A percentile compares a stretch with the other conserved stretches of the same genome.
Conservation (phyloP, 2,888 invertebrate genomes). For the Drosophila fungiperda region DNA sequence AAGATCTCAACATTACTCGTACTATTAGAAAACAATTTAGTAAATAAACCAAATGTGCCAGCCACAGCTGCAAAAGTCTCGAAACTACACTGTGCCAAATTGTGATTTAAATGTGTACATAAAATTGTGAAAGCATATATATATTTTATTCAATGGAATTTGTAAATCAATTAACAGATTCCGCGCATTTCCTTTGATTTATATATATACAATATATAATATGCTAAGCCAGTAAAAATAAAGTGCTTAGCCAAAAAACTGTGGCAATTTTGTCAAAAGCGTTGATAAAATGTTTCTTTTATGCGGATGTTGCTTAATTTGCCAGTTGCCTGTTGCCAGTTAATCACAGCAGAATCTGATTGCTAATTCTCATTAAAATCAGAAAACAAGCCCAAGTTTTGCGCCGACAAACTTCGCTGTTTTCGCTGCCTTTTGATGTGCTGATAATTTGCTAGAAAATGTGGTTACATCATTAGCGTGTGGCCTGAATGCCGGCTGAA, state of each 20-base stretch:
- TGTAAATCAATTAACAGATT: background rate
- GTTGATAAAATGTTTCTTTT: constrained; percentile 24
- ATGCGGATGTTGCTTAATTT: constrained; percentile 7
- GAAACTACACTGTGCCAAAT: constrained; percentile 18
- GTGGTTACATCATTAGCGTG: constrained; percentile 81
- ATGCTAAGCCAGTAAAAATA: background rate
- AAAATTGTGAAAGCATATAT: background rate
- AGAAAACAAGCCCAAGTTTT: constrained; percentile 29
- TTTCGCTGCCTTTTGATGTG: constrained; percentile 61
- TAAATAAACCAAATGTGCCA: constrained; percentile 59
- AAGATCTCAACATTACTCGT: constrained; percentile 24
- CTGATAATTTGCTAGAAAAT: constrained; percentile 79
- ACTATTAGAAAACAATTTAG: constrained; percentile 70
- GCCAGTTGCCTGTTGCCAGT: background rate
- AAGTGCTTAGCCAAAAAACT: constrained; percentile 10
- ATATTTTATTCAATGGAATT: background rate
- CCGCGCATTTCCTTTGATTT: background rate
- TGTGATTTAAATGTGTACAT: background rate
- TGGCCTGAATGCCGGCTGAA: constrained; percentile 21
- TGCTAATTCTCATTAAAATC: constrained; percentile 78
- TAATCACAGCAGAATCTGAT: constrained; percentile 49
- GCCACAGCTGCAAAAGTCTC: constrained; percentile 48
- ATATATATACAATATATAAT: too few species aligned
- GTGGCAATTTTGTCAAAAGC: background rate
- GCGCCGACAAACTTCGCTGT: constrained; percentile 9